Base-by-base conservation (phyloP, 2,113 vertebrate genomes). In the Dipodomys ordii region DNA sequence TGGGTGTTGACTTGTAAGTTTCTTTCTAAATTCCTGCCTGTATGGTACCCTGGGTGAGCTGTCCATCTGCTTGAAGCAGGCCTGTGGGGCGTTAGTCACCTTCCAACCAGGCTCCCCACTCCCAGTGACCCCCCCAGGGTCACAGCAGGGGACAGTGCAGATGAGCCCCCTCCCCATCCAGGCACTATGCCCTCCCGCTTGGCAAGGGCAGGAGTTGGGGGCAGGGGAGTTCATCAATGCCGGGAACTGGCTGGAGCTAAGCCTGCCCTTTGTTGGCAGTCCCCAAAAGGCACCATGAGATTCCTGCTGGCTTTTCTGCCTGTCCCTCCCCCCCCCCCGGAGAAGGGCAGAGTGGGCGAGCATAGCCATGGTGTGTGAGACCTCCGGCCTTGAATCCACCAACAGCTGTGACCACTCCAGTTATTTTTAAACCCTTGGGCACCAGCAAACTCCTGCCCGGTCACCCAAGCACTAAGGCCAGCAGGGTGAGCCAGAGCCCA, bases 331-430 rank as follows among this genome's bases (percentile, higher is more conserved):
- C 4, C 39, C 39, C 39, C 35, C 4, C 35, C 39, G 39, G 39
- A 39, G 39, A 5, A 39, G 39, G 20, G 20, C 90, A 80, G 87
- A 87, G 32, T 2, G 0, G 44, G 19, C 16, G 39, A 25, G 79
- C 44, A 83, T 60, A 13, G 87, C 39, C 23, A 1, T 7, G 73
- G 60, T 72, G 91, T 23, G 0, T 27, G 85, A 92, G 90, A 97
- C 97, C 97, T 97, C 97, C 96, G 97, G 97, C 90, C 95, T 92
- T 35, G 85, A 96, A 97, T 96, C 97, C 95, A 57, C 90, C 71
- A 57, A 92, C 97, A 97, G 96, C 97, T 97, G 96, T 95, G 92
- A 64, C 87, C 95, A 94, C 95, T 97, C 92, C 90, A 95, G 93
- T 85, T 97, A 96, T 97, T 96, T 96, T 97, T 96, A 97, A 97